These are phyloP conservation scores for Bubo scandiacus DNA, from an alignment of 2,113 vertebrate species.

Conservation along the genomic window DNA sequence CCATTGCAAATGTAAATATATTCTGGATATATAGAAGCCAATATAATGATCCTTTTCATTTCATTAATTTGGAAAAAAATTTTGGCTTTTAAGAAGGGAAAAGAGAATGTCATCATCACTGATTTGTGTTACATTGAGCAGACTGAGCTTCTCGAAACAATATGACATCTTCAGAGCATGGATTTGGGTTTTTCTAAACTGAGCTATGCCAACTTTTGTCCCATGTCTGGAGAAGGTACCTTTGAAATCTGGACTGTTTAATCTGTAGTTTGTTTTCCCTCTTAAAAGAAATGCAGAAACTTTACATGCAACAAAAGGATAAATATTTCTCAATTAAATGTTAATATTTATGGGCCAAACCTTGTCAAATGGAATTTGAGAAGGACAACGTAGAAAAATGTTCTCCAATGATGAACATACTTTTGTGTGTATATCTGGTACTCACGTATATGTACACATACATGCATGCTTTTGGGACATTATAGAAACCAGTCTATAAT, in stretches of 20 bases:
- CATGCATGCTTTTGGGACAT: background rate
- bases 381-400: background rate
- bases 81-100: background rate
- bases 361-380: background rate
- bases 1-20: background rate
- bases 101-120: background rate
- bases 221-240: background rate
- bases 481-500: background rate
- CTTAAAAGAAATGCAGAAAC: background rate
- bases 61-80: background rate
- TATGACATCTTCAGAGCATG: background rate
- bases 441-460: background rate
- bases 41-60: background rate
- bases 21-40: background rate
- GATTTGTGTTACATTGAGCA: background rate
- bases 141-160: background rate
- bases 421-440: background rate
- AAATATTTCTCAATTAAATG: background rate
- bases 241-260: background rate
- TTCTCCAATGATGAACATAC: background rate
- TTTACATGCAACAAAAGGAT: background rate
- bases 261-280: background rate
- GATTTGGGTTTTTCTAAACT: background rate
- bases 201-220: background rate
- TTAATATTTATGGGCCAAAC: background rate